phyloP scores from a whole-genome alignment of 2,797 vertebrate genomes.

The Manis pentadactyla region DNA sequence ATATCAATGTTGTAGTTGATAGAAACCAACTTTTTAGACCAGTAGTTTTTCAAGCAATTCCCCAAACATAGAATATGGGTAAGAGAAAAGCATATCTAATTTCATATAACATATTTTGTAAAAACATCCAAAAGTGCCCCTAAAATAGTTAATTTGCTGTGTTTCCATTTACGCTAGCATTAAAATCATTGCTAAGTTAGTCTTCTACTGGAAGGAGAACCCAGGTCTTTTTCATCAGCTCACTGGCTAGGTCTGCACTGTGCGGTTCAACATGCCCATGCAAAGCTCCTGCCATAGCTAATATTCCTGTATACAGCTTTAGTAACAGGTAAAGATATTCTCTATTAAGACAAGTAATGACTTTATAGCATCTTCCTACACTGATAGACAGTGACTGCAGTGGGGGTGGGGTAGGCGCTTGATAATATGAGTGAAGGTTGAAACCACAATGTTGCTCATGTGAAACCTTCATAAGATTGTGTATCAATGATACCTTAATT shows the following conservation, averaged over 20 bases:
- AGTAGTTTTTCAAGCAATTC: background rate
- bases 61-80: background rate
- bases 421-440: too few relatives aligned
- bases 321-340: background rate
- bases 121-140: background rate
- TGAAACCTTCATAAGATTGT: too few relatives aligned
- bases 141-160: background rate
- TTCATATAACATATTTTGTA: background rate
- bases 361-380: too few relatives aligned
- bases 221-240: background rate
- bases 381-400: too few relatives aligned
- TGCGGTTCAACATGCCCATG: background rate
- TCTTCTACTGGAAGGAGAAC: background rate
- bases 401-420: too few relatives aligned
- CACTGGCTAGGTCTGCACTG: background rate
- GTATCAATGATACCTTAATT: too few relatives aligned
- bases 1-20: background rate
- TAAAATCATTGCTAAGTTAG: background rate
- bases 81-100: background rate
- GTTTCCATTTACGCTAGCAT: background rate
- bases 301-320: background rate
- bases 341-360: background rate
- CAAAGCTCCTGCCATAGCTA: background rate
- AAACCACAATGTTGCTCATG: too few relatives aligned
- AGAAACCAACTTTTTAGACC: background rate